Percentiles rank a stretch among this genome's conserved stretches.
Conservation (phyloP, 2,113 vertebrate species). For the Myiozetetes cayanensis region DNA sequence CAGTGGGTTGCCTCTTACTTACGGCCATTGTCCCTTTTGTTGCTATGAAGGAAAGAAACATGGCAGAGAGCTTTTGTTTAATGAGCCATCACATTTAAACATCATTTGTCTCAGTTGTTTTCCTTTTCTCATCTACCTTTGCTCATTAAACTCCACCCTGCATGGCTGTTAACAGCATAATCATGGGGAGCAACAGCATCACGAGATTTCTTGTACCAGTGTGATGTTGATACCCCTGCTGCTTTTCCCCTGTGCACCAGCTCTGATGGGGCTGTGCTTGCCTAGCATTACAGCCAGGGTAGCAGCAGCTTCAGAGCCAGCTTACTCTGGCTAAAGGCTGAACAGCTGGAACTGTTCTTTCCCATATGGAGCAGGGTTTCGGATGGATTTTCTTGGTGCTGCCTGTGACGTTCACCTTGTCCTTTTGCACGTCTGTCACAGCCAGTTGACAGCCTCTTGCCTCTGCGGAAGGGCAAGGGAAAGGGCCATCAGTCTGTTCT, state of each 20-base stretch:
- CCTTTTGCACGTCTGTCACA: not conserved
- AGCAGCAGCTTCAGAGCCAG: not conserved
- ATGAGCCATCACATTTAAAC: slow-evolving; percentile 61
- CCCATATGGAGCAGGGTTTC: slow-evolving; percentile 17
- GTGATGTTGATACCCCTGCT: not conserved
- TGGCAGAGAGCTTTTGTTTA: slow-evolving; percentile 42
- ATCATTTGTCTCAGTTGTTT: slow-evolving; percentile 60
- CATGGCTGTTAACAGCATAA: slow-evolving; percentile 35
- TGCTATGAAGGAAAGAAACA: slow-evolving; percentile 22
- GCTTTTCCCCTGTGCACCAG: not conserved
- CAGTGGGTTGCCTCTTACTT: slow-evolving; percentile 42
- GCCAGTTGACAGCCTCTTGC: not conserved
- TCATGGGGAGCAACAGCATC: slow-evolving; percentile 23
- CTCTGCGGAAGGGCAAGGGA: not conserved
- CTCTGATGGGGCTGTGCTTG: slow-evolving; percentile 1
- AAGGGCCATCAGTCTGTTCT: not conserved
- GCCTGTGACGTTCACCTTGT: slow-evolving; percentile 33
- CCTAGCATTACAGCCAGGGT: not conserved
- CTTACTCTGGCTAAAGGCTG: not conserved
- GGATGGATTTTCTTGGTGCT: slow-evolving; percentile 7
- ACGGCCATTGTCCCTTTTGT: slow-evolving; percentile 24
- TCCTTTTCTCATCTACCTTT: slow-evolving; percentile 62
- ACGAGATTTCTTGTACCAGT: not conserved
- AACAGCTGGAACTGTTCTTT: slow-evolving; percentile 43
- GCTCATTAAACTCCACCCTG: slow-evolving; percentile 52